These are phyloP conservation scores for Fregetta grallaria DNA, from an alignment of 2,113 vertebrate species.

Conservation along the genomic window DNA sequence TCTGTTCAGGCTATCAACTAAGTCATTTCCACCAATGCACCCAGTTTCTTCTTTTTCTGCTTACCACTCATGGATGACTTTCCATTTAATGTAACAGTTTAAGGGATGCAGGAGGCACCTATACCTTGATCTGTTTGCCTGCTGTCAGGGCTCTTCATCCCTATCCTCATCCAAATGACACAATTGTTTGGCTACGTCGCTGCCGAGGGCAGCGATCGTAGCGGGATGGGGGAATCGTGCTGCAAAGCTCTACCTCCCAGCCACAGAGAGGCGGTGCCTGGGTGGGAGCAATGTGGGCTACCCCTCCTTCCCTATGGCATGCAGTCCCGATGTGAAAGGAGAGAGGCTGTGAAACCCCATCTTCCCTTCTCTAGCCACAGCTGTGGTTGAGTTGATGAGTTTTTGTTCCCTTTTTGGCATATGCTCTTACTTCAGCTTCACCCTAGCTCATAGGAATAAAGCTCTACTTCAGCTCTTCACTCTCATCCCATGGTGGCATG, in stretches of 20 bases:
- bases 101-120: neutral
- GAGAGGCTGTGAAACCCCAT: conserved; percentile 52
- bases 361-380: conserved; percentile 53
- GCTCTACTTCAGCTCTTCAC: neutral
- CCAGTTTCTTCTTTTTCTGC: neutral
- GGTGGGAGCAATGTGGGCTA: neutral
- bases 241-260: neutral
- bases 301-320: neutral
- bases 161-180: neutral
- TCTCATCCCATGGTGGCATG: neutral
- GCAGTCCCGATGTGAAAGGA: neutral
- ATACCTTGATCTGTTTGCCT: neutral
- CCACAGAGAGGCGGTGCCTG: neutral
- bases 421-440: neutral
- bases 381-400: conserved; percentile 52
- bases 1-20: neutral
- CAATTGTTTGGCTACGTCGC: neutral
- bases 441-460: neutral
- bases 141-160: neutral
- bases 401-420: conserved; percentile 54
- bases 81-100: neutral
- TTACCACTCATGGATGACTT: neutral
- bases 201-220: fast-evolving
- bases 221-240: neutral
- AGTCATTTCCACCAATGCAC: neutral